Base-by-base conservation (phyloP, 2,797 vertebrate species). In the Microcaecilia unicolor region DNA sequence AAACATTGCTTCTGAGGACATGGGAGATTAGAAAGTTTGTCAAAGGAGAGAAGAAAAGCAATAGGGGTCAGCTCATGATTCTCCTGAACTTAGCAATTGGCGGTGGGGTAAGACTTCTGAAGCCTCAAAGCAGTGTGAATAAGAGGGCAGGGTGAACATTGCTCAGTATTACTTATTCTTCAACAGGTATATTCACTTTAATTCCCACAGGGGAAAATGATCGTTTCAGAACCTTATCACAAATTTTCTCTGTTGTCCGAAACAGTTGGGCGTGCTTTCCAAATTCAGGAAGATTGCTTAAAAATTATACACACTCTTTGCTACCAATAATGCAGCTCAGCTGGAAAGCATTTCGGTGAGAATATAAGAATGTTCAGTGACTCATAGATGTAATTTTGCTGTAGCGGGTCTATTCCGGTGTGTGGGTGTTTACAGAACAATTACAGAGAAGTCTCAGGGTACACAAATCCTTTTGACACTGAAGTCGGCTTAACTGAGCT, bases 381-480 rank as follows among this genome's bases (percentile, higher is more conserved):
- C 64, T 81, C 77, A 76, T 53, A 57, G 55, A 50, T 74, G 59
- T 57, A 53, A 44, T 67, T 72, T 62, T 61, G 55, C 67, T 67
- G 55, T 62, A 79, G 74, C 66, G 74, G 70, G 78, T 83, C 76
- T 84, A 67, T 80, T 80, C 72, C 22, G 24, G 69, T 41, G 15
- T 35, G 66, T 75, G 70, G 74, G 76, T 70, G 77, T 76, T 78
- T 25, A 2, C 67, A 75, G 76, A 75, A 75, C 68, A 74, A 69
- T 84, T 83, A 82, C 51, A 41, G 37, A 37, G 81, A 75, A 81
- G 68, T 72, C 58, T 70, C 65, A 66, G 71, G 59, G 44, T 51
- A 72, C 63, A 26, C 17, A 69, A 68, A 69, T 76, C 81, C 77
- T 78, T 81, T 61, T 76, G 74, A 79, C 74, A 74, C 78, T 67